Percentiles rank a stretch among this genome's conserved stretches.
Conservation (phyloP, 2,888 invertebrate genomes). For the Chalcis sispes region DNA sequence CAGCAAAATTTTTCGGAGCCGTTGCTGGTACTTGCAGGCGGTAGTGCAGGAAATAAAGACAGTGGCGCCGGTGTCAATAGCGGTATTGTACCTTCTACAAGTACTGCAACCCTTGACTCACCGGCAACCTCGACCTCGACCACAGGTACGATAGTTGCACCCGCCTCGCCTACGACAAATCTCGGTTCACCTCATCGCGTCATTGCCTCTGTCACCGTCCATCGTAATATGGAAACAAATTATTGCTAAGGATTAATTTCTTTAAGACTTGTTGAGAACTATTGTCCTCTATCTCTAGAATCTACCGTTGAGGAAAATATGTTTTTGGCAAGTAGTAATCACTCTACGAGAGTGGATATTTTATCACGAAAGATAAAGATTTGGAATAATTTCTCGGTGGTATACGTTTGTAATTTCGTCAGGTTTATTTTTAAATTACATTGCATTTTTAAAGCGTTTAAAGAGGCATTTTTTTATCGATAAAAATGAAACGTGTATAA, state of each 20-base stretch:
- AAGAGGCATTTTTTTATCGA: too few relatives aligned
- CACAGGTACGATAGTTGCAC: conserved; percentile 71
- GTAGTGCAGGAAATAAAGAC: conserved; percentile 40
- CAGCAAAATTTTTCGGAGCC: conserved; percentile 84
- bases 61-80: conserved; percentile 61
- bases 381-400: too few relatives aligned
- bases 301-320: too few relatives aligned
- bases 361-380: too few relatives aligned
- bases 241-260: conserved; percentile 74
- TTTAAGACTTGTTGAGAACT: too few relatives aligned
- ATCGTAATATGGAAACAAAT: conserved; percentile 90
- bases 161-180: conserved; percentile 77
- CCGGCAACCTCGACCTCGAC: conserved; percentile 53
- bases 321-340: too few relatives aligned
- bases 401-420: too few relatives aligned
- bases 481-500: too few relatives aligned
- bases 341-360: too few relatives aligned
- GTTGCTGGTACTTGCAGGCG: conserved; percentile 67
- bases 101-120: conserved; percentile 43
- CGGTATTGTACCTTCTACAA: conserved; percentile 33
- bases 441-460: too few relatives aligned
- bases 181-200: conserved; percentile 81
- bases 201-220: conserved; percentile 92
- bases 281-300: too few relatives aligned
- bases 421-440: too few relatives aligned